Evolutionary conservation across 1,140 invertebrate species (phyloP).

Genomic region (Argopecten irradians): DNA sequence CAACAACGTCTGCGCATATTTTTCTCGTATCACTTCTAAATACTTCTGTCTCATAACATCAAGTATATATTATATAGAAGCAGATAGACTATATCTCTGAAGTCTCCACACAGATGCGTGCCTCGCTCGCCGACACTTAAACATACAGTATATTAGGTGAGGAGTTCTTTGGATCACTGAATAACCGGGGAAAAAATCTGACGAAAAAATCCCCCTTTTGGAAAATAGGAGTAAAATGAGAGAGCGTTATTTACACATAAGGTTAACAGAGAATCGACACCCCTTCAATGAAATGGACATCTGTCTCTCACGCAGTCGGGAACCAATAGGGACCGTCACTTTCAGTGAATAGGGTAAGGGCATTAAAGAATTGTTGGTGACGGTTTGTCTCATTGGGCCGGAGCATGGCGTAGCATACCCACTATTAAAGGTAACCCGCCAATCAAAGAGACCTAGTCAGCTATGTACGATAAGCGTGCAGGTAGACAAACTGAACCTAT

Average conservation of each 20-base stretch:
- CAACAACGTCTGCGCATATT: not conserved
- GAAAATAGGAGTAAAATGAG: not conserved
- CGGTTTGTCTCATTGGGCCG: not conserved
- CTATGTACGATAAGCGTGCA: not conserved
- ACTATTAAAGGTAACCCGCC: not conserved
- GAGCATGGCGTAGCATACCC: not conserved
- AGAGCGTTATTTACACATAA: not conserved
- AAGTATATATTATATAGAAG: not conserved
- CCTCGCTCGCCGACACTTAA: not conserved
- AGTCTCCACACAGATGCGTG: not conserved
- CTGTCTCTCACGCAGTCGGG: not conserved
- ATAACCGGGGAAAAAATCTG: not conserved
- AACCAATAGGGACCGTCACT: not conserved
- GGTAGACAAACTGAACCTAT: not conserved
- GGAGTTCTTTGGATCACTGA: not conserved
- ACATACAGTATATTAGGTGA: not conserved
- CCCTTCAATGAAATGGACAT: constrained; percentile 21
- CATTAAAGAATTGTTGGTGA: not conserved
- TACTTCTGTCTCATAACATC: not conserved
- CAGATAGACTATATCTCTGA: not conserved
- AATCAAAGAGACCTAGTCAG: not conserved
- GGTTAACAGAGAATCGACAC: not conserved
- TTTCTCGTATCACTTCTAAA: constrained; percentile 17
- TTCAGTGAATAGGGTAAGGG: not conserved
- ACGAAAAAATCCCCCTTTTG: not conserved